Base-by-base conservation (phyloP, 2,797 vertebrate species). In the Anguilla megastoma region DNA sequence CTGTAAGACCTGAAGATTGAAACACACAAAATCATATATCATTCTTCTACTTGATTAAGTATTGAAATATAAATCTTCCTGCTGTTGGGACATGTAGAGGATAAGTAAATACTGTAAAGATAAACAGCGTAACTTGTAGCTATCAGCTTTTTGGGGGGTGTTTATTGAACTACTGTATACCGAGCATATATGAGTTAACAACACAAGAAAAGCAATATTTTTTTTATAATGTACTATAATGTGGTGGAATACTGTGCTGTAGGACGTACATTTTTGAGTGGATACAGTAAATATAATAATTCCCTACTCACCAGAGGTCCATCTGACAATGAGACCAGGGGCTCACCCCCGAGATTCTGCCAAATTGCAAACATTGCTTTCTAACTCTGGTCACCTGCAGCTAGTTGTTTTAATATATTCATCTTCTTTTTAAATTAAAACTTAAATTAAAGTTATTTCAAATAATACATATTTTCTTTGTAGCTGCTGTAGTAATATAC, bases 1-100 rank as follows among this genome's bases (percentile, higher is more conserved):
- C 97, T 0, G 79, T 97, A 88, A 98, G 92, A 58, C 95, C 97
- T 98, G 91, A n/a, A 85, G 89, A 80, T 36, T 50, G 54, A 16
- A 48, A 69, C 21, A 10, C 30, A 83, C 63, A 60, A 27, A 85
- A 41, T 16, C 16, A 79, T 18, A 41, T 50, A n/a, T 10, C 45
- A 82, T n/a, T 50, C 18, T 24, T 50, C 41, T n/a, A n/a, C 76
- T 50, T 56, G 54, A 36, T 33, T 12, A 7, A 33, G 21, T 54
- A 33, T 1, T 18, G 50, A 84, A 84, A 36, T 4, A 21, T 69
- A 2, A 21, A 50, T 50, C 18, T 24, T 48, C 24, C 41, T 9
- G 45, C 45, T 50, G 30, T n/a, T 54, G 6, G 12, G 36, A 83
- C 9, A 52, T n/a, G 80, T 27, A 27, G 21, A 9, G 2, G 41